Conservation (phyloP, 2,797 vertebrate genomes). For the Heliangelus exortis region DNA sequence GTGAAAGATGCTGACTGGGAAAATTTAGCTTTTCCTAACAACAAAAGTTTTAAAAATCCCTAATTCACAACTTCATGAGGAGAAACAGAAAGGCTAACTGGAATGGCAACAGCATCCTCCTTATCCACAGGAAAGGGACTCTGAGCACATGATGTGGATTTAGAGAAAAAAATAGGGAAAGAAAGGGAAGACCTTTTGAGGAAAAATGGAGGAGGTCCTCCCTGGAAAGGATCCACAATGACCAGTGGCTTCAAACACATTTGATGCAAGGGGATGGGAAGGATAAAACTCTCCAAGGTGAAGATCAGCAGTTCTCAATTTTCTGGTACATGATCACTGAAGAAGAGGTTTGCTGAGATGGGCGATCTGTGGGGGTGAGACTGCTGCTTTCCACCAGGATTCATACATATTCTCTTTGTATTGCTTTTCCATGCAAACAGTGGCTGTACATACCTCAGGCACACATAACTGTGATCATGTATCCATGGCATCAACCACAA, state of each 20-base stretch:
- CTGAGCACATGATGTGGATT: not conserved
- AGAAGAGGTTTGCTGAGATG: not conserved
- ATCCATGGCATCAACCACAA: not conserved
- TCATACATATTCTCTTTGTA: not conserved
- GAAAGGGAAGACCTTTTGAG: not conserved
- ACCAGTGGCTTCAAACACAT: not conserved
- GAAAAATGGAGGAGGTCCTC: not conserved
- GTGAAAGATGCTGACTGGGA: not conserved
- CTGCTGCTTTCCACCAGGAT: not conserved
- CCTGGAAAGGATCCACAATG: not conserved
- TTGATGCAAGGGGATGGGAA: not conserved
- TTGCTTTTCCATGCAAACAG: not conserved
- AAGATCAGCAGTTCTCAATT: not conserved
- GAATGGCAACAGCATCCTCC: not conserved
- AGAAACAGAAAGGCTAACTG: not conserved
- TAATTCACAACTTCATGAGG: not conserved
- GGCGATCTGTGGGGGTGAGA: not conserved
- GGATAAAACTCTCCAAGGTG: not conserved
- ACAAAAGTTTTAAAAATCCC: not conserved
- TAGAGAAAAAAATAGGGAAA: not conserved
- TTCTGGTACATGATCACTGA: accelerated
- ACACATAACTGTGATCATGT: accelerated
- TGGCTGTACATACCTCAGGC: not conserved
- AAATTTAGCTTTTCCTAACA: not conserved
- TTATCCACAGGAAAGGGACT: not conserved